These are phyloP conservation scores for Hypsibius dujardini DNA, from an alignment of 1,140 invertebrate species.

Conservation along the genomic window DNA sequence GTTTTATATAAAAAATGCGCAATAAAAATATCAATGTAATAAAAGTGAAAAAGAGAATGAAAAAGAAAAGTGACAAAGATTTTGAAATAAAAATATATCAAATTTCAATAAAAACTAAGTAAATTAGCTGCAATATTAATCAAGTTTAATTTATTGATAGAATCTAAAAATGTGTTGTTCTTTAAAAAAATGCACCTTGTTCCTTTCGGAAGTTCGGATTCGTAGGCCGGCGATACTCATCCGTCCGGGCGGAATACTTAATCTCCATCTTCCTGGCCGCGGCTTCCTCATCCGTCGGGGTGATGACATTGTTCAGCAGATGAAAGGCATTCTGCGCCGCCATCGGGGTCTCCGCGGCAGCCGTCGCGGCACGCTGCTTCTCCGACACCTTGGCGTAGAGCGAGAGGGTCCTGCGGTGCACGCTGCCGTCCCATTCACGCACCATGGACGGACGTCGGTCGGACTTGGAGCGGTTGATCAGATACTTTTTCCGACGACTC, in stretches of 20 bases:
- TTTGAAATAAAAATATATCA: not conserved
- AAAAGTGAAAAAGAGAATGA: not conserved
- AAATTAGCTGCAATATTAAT: not conserved
- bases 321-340: constrained; percentile 2
- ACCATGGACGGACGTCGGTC: not conserved
- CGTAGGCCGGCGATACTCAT: not conserved
- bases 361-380: not conserved
- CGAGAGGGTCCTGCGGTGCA: not conserved
- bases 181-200: not conserved
- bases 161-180: not conserved
- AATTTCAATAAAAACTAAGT: not conserved
- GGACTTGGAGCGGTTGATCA: not conserved
- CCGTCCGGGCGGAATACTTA: not conserved
- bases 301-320: not conserved
- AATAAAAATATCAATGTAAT: not conserved
- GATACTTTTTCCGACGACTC: no score
- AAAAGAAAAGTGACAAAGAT: not conserved
- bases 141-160: not conserved
- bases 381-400: not conserved
- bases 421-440: not conserved
- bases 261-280: not conserved
- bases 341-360: not conserved
- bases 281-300: not conserved
- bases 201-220: not conserved
- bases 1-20: not conserved